These are phyloP conservation scores for Phodopus roborovskii DNA, from an alignment of 2,113 vertebrate genomes.

Conservation along the genomic window DNA sequence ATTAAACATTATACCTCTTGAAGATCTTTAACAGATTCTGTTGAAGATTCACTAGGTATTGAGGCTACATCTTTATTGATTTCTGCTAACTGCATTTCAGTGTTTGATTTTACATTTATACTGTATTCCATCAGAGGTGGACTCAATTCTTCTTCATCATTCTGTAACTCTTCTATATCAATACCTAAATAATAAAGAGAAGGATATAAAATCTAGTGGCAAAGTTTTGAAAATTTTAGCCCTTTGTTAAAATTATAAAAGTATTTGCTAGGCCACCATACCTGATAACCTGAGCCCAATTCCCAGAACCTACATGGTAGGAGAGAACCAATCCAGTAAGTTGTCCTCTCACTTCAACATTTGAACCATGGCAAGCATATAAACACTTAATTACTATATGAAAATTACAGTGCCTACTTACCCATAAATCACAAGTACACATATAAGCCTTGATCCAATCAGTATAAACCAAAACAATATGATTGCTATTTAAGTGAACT, in stretches of 20 bases:
- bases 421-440: background rate
- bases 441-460: background rate
- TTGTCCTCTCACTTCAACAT: background rate
- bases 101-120: conserved; percentile 75
- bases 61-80: conserved; percentile 75
- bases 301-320: background rate
- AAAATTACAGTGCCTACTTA: conserved; percentile 29
- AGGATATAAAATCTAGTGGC: conserved; percentile 30
- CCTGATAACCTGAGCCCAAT: background rate
- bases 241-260: conserved; percentile 34
- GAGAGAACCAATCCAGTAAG: background rate
- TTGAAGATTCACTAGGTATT: conserved; percentile 76
- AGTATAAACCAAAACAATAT: conserved; percentile 37
- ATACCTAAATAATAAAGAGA: conserved; percentile 72
- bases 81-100: conserved; percentile 76
- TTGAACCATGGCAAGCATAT: background rate
- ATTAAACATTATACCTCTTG: conserved; percentile 76
- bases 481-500: conserved; percentile 4
- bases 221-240: conserved; percentile 13
- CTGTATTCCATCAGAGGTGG: conserved; percentile 77
- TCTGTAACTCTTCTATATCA: conserved; percentile 74
- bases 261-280: background rate
- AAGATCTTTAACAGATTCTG: conserved; percentile 79
- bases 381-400: conserved; percentile 12
- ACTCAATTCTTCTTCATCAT: conserved; percentile 77